Evolutionary conservation across 1,140 invertebrate genomes (phyloP).

Genomic region (Drosophila sp.): DNA sequence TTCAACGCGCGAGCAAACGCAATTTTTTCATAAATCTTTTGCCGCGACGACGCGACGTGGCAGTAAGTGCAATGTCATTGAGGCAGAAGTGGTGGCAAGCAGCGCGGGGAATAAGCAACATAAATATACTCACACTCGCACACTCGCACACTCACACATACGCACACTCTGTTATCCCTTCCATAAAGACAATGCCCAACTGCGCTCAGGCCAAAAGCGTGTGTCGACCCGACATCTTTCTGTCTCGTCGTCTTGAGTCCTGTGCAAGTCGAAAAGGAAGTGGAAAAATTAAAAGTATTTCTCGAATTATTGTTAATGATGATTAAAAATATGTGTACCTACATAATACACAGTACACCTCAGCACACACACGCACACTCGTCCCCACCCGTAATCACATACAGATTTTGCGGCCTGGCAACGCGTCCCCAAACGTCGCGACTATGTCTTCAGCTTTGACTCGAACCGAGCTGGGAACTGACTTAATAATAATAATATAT

Average conservation of each 20-base stretch:
- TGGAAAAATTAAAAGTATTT: slow-evolving; percentile 82
- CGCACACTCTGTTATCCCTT: slow-evolving; percentile 21
- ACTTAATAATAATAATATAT: slow-evolving; percentile 46
- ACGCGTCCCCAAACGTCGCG: slow-evolving; percentile 30
- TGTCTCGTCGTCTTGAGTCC: slow-evolving; percentile 54
- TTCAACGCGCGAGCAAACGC: slow-evolving; percentile 30
- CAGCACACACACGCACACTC: slow-evolving; percentile 34
- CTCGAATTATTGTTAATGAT: slow-evolving; percentile 84
- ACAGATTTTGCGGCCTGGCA: slow-evolving; percentile 41
- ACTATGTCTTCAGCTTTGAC: slow-evolving; percentile 36
- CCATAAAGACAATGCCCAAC: neutral
- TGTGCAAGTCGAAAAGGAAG: slow-evolving; percentile 11
- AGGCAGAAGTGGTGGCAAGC: slow-evolving; percentile 64
- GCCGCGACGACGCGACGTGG: slow-evolving; percentile 40
- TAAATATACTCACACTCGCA: slow-evolving; percentile 12
- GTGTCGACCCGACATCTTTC: slow-evolving; percentile 21
- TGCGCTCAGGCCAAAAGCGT: neutral
- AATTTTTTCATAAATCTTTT: slow-evolving; percentile 79
- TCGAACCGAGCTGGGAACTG: slow-evolving; percentile 32
- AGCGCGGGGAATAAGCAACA: slow-evolving; percentile 57
- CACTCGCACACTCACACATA: slow-evolving; percentile 11
- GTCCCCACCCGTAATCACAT: slow-evolving; percentile 29
- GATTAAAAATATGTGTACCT: slow-evolving; percentile 83
- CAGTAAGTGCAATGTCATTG: slow-evolving; percentile 81
- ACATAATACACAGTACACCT: slow-evolving; percentile 60